Evolutionary conservation across 2,888 invertebrate genomes (phyloP), one percentile per base, ranked within the genome.

Genomic region (Conchocele bisecta): DNA sequence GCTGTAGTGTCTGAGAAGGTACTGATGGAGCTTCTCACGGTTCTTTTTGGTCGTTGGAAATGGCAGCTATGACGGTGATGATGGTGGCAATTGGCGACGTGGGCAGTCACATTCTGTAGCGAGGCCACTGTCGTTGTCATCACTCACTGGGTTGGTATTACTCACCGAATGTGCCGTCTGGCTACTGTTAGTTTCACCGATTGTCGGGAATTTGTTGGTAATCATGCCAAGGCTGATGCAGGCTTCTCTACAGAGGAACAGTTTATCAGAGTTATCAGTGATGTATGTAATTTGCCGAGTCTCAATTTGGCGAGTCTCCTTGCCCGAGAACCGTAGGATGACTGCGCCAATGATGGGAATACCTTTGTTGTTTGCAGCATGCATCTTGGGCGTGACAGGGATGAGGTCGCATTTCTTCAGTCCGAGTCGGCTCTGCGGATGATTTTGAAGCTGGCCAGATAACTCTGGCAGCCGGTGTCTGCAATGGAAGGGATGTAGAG

Each of bases 301-400:
- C 53, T 82, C 81, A 3, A 71, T 20, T 1, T 65, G 68, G 6
- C 59, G 20, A 2, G 37, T 29, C 29, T 48, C 22, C 17, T 17
- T 56, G 4, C 79, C 78, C 20, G 75, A 68, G 9, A 86, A 37
- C 0, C 81, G 68, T 7, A 83, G 71, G 13, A 81, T 31, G 5
- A 67, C 37, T 5, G 85, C 85, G 3, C 86, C 84, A 44, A 83
- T 57, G 51, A 85, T 85, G 5, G 41, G 59, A 26, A 86, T 86
- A 9, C 80, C 75, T 22, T 61, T 50, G 46, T 76, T 76, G 51
- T 77, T 83, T 1, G 85, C 85, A 5, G 82, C 78, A 41, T 78
- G 79, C 80, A 86, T 85, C 24, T 66, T 65, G 79, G 83, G 77
- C 5, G 65, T 81, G 17, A 85, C 84, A 17, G 81, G 83, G n/a